These are phyloP conservation scores for Patella caerulea DNA, from an alignment of 2,888 invertebrate species.

Conservation along the genomic window DNA sequence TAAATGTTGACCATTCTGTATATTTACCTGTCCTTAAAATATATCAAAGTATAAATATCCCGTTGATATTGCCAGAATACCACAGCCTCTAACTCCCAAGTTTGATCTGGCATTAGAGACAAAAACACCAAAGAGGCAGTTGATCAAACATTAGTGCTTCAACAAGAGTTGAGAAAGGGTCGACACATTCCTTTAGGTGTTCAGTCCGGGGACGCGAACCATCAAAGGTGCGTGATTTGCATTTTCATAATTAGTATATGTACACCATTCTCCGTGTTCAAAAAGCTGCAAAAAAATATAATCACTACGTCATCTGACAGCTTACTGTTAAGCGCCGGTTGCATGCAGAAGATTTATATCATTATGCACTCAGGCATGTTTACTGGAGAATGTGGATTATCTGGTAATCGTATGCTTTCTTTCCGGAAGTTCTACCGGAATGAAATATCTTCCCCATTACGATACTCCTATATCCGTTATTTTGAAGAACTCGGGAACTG, in stretches of 20 bases:
- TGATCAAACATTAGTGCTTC: conserved; percentile 42
- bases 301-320: conserved; percentile 29
- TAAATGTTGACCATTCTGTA: conserved; percentile 49
- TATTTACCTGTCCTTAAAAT: conserved; percentile 44
- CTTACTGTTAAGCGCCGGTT: conserved; percentile 27
- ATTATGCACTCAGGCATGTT: conserved; percentile 20
- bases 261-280: conserved; percentile 45
- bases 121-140: conserved; percentile 30
- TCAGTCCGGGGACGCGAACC: conserved; percentile 41
- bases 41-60: conserved; percentile 33
- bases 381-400: conserved; percentile 15
- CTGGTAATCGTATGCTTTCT: conserved; percentile 22
- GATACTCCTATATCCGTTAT: too few species aligned
- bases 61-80: conserved; percentile 31
- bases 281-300: conserved; percentile 39
- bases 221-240: conserved; percentile 54
- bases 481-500: too few species aligned
- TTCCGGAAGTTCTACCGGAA: conserved; percentile 32
- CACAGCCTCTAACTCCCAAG: conserved; percentile 13
- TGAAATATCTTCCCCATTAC: too few species aligned
- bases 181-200: conserved; percentile 47
- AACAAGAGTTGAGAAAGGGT: conserved; percentile 49
- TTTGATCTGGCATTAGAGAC: conserved; percentile 28
- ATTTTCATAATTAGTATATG: conserved; percentile 53
- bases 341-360: conserved; percentile 29